Conservation (phyloP, 2,797 vertebrate species). For the Macropodus opercularis region DNA sequence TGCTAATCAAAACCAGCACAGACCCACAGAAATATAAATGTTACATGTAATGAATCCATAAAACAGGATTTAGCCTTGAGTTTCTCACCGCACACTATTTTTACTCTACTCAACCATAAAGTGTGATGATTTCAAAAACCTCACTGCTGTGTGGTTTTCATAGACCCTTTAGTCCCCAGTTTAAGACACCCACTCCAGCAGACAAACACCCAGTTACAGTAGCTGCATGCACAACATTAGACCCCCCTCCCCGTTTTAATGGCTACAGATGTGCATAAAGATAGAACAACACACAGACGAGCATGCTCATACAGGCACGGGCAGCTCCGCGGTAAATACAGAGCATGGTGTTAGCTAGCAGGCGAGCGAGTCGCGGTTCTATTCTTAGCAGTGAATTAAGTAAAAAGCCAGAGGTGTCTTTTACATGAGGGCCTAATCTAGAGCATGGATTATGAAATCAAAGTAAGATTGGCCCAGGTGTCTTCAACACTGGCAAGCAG, state of each 20-base stretch:
- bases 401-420: slow-evolving; percentile 81
- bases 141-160: slow-evolving; percentile 63
- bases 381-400: slow-evolving; percentile 81
- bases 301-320: slow-evolving; percentile 70
- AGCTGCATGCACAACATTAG: slow-evolving; percentile 30
- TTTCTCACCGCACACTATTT: slow-evolving; percentile 77
- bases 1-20: slow-evolving; percentile 76
- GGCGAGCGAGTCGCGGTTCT: slow-evolving; percentile 67
- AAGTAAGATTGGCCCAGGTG: slow-evolving; percentile 80
- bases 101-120: slow-evolving; percentile 74
- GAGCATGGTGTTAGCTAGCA: slow-evolving; percentile 63
- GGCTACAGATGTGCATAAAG: slow-evolving; percentile 35
- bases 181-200: slow-evolving; percentile 61
- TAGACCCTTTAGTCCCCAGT: slow-evolving; percentile 56
- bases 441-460: slow-evolving; percentile 83
- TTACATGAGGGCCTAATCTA: slow-evolving; percentile 79
- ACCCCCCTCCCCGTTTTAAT: slow-evolving; percentile 28
- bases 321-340: slow-evolving; percentile 59
- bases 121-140: slow-evolving; percentile 75
- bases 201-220: slow-evolving; percentile 35
- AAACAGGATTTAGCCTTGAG: slow-evolving; percentile 72
- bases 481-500: slow-evolving; percentile 68
- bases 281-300: slow-evolving; percentile 39
- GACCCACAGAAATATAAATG: slow-evolving; percentile 72
- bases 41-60: slow-evolving; percentile 80